Conservation (phyloP, 2,888 invertebrate species). For the Leptarthrus brevirostris region DNA sequence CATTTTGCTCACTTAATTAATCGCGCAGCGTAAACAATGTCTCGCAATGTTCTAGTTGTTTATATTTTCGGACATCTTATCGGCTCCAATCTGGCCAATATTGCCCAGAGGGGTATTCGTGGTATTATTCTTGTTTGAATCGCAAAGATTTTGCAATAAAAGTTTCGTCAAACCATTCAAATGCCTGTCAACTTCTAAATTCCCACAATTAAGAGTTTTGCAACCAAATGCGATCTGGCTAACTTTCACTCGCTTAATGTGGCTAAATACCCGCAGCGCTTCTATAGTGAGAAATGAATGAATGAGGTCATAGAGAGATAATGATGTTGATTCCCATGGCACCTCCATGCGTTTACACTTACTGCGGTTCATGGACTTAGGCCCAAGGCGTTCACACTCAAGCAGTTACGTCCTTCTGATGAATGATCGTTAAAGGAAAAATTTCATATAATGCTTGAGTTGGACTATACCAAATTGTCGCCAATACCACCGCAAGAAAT, state of each 20-base stretch:
- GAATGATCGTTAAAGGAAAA: neutral
- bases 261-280: neutral
- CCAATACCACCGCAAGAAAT: neutral
- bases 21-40: conserved; percentile 24
- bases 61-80: conserved; percentile 24
- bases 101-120: no score
- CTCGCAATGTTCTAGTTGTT: conserved; percentile 22
- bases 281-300: conserved; percentile 20
- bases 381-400: conserved; percentile 5
- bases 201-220: neutral
- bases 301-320: conserved; percentile 43
- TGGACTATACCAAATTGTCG: no score
- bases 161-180: neutral
- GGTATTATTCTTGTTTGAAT: no score
- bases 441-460: neutral
- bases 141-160: neutral
- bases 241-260: conserved; percentile 39
- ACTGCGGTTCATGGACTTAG: conserved; percentile 24
- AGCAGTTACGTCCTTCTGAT: conserved; percentile 3
- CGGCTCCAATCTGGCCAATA: neutral
- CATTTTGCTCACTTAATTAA: conserved; percentile 28
- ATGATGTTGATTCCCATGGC: conserved; percentile 18
- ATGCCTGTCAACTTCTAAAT: neutral
- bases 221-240: conserved; percentile 4
- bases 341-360: neutral